Conservation (phyloP, 2,113 vertebrate genomes). For the Microcebus griseorufus region DNA sequence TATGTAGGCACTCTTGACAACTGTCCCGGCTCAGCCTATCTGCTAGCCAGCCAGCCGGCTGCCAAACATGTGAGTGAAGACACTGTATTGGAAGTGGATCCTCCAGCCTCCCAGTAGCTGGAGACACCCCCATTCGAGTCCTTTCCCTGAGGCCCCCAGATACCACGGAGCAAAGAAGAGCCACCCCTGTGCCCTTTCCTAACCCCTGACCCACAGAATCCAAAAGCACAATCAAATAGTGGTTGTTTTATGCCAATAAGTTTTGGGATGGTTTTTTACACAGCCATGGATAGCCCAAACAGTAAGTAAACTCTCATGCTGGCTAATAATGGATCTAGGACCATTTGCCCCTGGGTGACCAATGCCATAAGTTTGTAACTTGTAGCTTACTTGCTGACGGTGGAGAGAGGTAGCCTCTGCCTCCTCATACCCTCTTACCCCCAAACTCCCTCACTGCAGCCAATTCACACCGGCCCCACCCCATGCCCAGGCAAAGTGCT, state of each 20-base stretch:
- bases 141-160: neutral
- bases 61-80: neutral
- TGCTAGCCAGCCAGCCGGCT: neutral
- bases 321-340: neutral
- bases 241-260: neutral
- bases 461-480: neutral
- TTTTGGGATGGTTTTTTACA: neutral
- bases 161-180: neutral
- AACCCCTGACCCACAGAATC: neutral
- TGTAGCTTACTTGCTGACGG: too few species aligned
- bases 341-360: neutral
- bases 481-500: neutral
- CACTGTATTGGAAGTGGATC: neutral
- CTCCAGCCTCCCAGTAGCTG: neutral
- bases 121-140: neutral
- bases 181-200: too few species aligned
- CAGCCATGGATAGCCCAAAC: neutral
- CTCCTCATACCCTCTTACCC: neutral
- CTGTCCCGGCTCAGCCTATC: neutral
- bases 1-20: fast-evolving
- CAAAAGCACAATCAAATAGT: neutral
- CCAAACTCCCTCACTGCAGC: neutral
- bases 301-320: neutral
- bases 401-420: neutral
- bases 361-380: neutral